A percentile compares a stretch with the other conserved stretches of the same genome.
Evolutionary conservation across 1,140 invertebrate genomes (phyloP).

Genomic region (Battus philenor): DNA sequence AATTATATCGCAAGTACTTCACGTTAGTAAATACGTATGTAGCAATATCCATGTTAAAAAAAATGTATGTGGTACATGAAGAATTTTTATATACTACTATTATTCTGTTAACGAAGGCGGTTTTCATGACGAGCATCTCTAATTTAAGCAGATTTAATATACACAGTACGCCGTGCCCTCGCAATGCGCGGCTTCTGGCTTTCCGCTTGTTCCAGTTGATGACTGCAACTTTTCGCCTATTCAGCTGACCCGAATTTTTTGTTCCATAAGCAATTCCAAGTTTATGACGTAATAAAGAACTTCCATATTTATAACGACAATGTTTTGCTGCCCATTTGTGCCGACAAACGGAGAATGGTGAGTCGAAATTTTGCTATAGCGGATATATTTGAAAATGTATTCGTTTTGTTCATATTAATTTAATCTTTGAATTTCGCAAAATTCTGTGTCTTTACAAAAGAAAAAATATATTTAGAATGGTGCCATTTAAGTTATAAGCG

Average conservation of each 20-base stretch:
- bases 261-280: slow-evolving; percentile 25
- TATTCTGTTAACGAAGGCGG: no score
- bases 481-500: no score
- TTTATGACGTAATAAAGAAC: slow-evolving; percentile 31
- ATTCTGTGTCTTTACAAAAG: not conserved
- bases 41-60: no score
- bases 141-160: not conserved
- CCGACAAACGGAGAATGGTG: slow-evolving; percentile 3
- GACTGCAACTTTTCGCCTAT: slow-evolving; percentile 10
- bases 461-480: no score
- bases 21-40: no score
- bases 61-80: no score
- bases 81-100: no score
- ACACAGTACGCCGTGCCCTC: not conserved
- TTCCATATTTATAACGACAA: slow-evolving; percentile 26
- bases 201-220: slow-evolving; percentile 1
- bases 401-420: not conserved
- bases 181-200: no score
- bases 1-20: no score
- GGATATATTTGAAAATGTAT: slow-evolving; percentile 9
- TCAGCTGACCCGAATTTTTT: slow-evolving; percentile 28
- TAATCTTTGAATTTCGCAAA: not conserved
- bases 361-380: not conserved
- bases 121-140: no score
- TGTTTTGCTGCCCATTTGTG: slow-evolving; percentile 15